Conservation (phyloP, 2,888 invertebrate species). For the Cantharis rustica region DNA sequence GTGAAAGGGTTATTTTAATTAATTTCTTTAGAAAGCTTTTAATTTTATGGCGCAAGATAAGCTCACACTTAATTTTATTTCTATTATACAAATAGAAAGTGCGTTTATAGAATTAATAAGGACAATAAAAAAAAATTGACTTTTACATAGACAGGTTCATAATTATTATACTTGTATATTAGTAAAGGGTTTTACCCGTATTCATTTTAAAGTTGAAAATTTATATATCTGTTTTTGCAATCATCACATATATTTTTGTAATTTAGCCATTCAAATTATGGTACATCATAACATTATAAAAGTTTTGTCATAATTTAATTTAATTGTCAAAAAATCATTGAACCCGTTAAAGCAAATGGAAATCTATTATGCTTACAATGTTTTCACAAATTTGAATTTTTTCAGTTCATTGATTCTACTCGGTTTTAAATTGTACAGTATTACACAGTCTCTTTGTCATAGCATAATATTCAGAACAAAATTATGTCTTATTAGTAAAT, state of each 20-base stretch:
- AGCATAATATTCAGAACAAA: background rate
- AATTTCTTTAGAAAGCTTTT: background rate
- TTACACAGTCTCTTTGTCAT: background rate
- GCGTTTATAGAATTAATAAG: background rate
- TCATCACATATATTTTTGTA: background rate
- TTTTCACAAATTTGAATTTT: background rate
- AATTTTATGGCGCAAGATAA: background rate
- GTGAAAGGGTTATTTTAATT: constrained; percentile 1
- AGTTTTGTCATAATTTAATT: background rate
- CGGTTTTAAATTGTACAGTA: background rate
- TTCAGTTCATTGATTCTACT: background rate
- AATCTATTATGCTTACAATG: background rate
- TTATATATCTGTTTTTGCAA: background rate
- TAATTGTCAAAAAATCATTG: background rate
- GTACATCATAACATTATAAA: background rate
- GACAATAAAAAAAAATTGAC: background rate
- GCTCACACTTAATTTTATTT: background rate
- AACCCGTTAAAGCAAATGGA: background rate
- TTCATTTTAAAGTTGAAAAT: background rate
- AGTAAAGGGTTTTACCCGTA: background rate
- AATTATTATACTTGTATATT: background rate
- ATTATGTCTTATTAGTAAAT: background rate
- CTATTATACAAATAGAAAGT: background rate
- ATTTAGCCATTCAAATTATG: background rate
- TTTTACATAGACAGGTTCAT: background rate